Evolutionary conservation across 2,113 vertebrate genomes (phyloP), one percentile per base, ranked within the genome.

Genomic region (Misgurnus anguillicaudatus): DNA sequence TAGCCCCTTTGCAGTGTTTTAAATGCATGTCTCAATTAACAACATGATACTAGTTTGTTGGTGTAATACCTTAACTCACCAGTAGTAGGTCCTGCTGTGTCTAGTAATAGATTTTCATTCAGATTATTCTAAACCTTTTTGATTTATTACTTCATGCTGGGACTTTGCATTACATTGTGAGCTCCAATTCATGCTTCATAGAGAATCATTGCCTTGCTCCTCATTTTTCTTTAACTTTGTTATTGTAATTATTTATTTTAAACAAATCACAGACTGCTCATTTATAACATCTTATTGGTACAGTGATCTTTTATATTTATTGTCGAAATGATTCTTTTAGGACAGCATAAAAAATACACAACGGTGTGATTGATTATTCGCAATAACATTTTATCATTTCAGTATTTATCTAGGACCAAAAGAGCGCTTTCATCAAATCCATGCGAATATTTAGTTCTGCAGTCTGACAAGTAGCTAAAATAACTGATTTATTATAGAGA

Each of bases 401-500:
- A 66, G 61, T 19, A 6, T n/a, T 51, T 13, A 51, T 57, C 53
- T 19, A 57, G 53, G 8, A 19, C 7, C 6, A 6, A 57, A 57
- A n/a, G 53, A 16, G 14, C 7, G n/a, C 1, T 57, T 19, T n/a
- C 39, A 45, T 61, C 39, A 42, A 38, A 74, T 24, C 57, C 19
- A 9, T 55, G 14, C 5, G 9, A 62, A 38, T 72, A 51, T n/a
- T 61, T n/a, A 74, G 17, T 39, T 71, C 63, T 65, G 51, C 13
- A 64, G 31, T 17, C 67, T 55, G 73, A 41, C 13, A 47, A 67
- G 13, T 47, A 19, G n/a, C 11, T 17, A 41, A 67, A 42, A 70
- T 60, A 63, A 82, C 42, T 58, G 82, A 89, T 79, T 65, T 72
- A 87, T 89, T 77, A 87, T 82, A 75, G 80, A 86, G 79, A 84